Evolutionary conservation across 2,113 vertebrate species (phyloP), one percentile per base, ranked within the genome.

Genomic region (Cichladusa arquata): DNA sequence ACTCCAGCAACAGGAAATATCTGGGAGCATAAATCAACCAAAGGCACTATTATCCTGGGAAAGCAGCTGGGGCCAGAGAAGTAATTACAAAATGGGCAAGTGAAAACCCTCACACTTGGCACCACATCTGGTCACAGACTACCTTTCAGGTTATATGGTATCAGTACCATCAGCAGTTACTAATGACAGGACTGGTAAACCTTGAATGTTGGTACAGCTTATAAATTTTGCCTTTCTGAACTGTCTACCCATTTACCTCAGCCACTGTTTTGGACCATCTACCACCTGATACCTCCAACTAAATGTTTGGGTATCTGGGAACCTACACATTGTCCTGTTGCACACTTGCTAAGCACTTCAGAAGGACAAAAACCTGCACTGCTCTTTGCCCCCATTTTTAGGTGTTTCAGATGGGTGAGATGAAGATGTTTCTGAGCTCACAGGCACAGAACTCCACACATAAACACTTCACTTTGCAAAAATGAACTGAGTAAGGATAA

Each of bases 1-100:
- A 81, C 53, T 86, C 88, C 86, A 96, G 44, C 57, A 90, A 86
- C 90, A 94, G 80, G 88, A 94, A 94, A 71, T 90, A 90, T 65
- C 85, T n/a, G 44, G n/a, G 36, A 66, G 76, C 64, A 81, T 83
- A 93, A 92, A 92, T 90, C 92, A 93, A 83, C 64, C 85, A 34
- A 60, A 19, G 33, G 92, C 65, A 81, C 36, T 13, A 24, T 50
- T 87, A 76, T 9, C 42, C 56, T 67, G 79, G 72, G 85, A 90
- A 86, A 92, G 88, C 25, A 60, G 79, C 50, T 80, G 91, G 81
- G 77, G 14, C 53, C 40, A 40, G 8, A 12, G 64, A 90, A 95
- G 47, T 51, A 1, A 33, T 76, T 70, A 50, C 42, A 86, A 57
- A 77, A 25, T 2, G 1, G 77, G 69, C 60, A 95, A 71, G 47